Base-by-base conservation (phyloP, 2,113 vertebrate species). In the Xiphophorus maculatus region DNA sequence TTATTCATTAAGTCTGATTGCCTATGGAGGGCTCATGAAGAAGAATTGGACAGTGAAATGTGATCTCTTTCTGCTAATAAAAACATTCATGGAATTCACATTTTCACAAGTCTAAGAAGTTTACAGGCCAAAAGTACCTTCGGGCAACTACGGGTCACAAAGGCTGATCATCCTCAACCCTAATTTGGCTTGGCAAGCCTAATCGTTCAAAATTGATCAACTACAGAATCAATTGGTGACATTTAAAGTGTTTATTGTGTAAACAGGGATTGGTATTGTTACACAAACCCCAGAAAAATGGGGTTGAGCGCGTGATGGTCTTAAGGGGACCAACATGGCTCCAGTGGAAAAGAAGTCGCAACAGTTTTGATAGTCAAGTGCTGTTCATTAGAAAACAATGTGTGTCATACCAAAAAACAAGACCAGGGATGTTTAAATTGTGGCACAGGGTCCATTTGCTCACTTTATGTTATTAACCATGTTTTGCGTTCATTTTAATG, bases 101-200 rank as follows among this genome's bases (percentile, higher is more conserved):
- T 71, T 80, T 80, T 79, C 77, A 81, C 81, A 14, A 64, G 48
- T 66, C 74, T 83, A 89, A 82, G 69, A 61, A 80, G 71, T 81
- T 88, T 73, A 82, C 85, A 91, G 83, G 81, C 76, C 77, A 87
- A 75, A 74, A 77, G 58, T 71, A 89, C 89, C 90, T 90, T 71
- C 60, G 1, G 92, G 90, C 90, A 79, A 90, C 66, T 8, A 28
- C 58, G 70, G 77, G 80, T 82, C 83, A 91, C 88, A 91, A 93
- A 91, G 90, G 73, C 88, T 83, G 85, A 67, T 74, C 40, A 84
- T 87, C 82, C 78, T 80, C 77, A 73, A 77, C 79, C 77, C 76
- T 92, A 93, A 92, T 91, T 84, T 85, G 84, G 89, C 91, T 90
- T 90, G 92, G 91, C 91, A 91, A 86, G 84, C 87, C 88, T 84